Base-by-base conservation (phyloP, 2,888 invertebrate species). In the Cephonodes hylas region DNA sequence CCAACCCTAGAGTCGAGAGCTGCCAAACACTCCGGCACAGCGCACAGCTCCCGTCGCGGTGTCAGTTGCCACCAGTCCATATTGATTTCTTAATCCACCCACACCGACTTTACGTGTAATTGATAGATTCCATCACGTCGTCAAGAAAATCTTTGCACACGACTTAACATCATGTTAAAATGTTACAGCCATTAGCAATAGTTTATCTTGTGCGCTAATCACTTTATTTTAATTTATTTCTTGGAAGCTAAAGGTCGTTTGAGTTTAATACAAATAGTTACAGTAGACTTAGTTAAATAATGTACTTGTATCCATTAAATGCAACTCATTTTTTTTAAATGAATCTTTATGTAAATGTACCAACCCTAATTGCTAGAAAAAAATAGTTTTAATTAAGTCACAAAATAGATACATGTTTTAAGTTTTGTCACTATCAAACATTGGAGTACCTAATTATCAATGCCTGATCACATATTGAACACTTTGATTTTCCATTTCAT, bases 1-100 rank as follows among this genome's bases (percentile, higher is more conserved):
- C 89, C 69, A 86, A 95, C 95, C 94, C 93, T 80, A 71, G 95
- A 94, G 73, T 95, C 94, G 61, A 88, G 71, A 45, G 94, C 91
- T 2, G 94, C 93, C 66, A 95, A 85, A 72, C 93, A 91, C 66
- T 95, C 95, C 0, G 95, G 94, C 42, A 94, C 80, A 13, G 85
- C 71, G 69, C 69, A 83, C 60, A 85, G 67, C 45, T 88, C 84
- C 59, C 88, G 80, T 6, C 88, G 85, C 0, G 93, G 93, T 15
- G 88, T 87, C 70, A 93, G 78, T 65, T 91, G 89, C 93, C 93
- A 93, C 93, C 93, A 93, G 62, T 86, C 87, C 90, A 91, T 88
- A 44, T 64, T 65, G 22, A 60, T 10, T 18, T 27, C 53, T 31
- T 23, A n/a, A 46, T 46, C 18, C 31, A 31, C 10, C 4, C 18